Percentiles rank a stretch among this genome's conserved stretches.
Conservation (phyloP, 23 tunicate genomes). For the Phallusia fumigata region DNA sequence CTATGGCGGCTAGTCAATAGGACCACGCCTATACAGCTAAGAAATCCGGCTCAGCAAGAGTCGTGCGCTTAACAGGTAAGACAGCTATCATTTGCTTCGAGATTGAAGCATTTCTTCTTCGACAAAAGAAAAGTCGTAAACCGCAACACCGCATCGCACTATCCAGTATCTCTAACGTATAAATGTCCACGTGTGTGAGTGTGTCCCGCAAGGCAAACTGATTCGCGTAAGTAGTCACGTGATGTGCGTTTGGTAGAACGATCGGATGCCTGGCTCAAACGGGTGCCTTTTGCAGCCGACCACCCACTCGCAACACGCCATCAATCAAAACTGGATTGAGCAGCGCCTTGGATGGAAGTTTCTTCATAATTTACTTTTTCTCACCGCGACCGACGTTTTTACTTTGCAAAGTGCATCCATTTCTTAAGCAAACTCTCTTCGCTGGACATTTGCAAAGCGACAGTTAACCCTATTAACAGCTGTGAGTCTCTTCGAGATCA, state of each 20-base stretch:
- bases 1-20: no score
- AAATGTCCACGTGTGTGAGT: neutral
- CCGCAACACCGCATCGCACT: neutral
- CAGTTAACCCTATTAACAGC: neutral
- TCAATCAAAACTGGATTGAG: slow-evolving; percentile 3
- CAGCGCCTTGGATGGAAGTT: neutral
- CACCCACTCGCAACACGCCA: slow-evolving; percentile 14
- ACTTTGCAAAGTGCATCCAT: neutral
- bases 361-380: no score
- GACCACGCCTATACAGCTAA: slow-evolving; percentile 15
- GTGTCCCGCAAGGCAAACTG: neutral
- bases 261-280: neutral
- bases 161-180: neutral
- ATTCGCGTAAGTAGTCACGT: neutral
- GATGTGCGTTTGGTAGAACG: neutral
- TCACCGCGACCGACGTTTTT: no score
- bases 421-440: neutral
- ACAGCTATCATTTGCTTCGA: slow-evolving; percentile 22
- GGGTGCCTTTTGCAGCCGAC: neutral
- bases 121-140: neutral
- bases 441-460: neutral
- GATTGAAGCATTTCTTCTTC: slow-evolving; percentile 9
- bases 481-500: neutral
- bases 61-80: neutral
- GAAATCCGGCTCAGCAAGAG: neutral